Conservation (phyloP, 1,140 invertebrate species). For the Listronotus oregonensis region DNA sequence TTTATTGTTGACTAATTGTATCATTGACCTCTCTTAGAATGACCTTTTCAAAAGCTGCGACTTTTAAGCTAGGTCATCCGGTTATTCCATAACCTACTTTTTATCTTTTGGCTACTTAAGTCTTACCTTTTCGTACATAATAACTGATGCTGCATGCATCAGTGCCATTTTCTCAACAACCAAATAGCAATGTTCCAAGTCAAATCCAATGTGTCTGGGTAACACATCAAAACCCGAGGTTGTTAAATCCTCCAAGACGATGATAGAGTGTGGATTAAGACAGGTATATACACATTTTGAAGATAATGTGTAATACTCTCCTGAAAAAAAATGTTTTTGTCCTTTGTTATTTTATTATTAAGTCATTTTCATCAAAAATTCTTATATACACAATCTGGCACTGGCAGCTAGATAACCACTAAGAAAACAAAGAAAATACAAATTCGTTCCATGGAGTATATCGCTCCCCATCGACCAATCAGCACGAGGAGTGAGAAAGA, state of each 20-base stretch:
- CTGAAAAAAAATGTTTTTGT: slow-evolving; percentile 21
- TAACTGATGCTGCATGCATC: slow-evolving; percentile 64
- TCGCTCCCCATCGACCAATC: too few relatives aligned
- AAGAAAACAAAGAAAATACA: too few relatives aligned
- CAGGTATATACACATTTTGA: slow-evolving; percentile 51
- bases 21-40: too few relatives aligned
- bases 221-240: slow-evolving; percentile 63
- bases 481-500: too few relatives aligned
- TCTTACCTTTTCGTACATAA: slow-evolving; percentile 59
- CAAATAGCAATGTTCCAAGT: slow-evolving; percentile 58
- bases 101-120: neutral
- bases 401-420: too few relatives aligned
- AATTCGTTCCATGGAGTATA: too few relatives aligned
- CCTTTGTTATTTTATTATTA: too few relatives aligned
- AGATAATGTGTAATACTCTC: slow-evolving; percentile 39
- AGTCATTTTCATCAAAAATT: too few relatives aligned
- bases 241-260: slow-evolving; percentile 62
- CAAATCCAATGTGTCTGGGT: slow-evolving; percentile 59
- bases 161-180: slow-evolving; percentile 62
- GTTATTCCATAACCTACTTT: neutral
- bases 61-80: too few relatives aligned
- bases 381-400: too few relatives aligned
- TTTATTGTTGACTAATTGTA: too few relatives aligned
- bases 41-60: too few relatives aligned
- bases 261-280: slow-evolving; percentile 52